Evolutionary conservation across 2,888 invertebrate genomes (phyloP), one percentile per base, ranked within the genome.

Genomic region (Morpho deidamia): DNA sequence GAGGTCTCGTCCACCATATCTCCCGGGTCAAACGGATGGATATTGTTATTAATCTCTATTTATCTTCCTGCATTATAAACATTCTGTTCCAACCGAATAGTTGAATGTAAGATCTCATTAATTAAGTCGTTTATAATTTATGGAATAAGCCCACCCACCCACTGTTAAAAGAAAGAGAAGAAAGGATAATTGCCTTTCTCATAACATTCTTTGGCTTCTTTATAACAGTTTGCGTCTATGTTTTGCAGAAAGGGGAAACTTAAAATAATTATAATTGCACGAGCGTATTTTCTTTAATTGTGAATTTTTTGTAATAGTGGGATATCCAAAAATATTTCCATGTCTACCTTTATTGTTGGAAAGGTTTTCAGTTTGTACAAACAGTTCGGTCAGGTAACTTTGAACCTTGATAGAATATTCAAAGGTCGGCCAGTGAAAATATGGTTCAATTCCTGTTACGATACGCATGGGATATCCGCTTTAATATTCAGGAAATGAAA

Each of bases 401-500:
- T 79, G 78, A 78, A 74, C 74, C 72, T 73, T 74, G 71, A 83
- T 86, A 78, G 78, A 85, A 86, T 84, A 86, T 86, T 85, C 81
- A 84, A 77, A 78, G 78, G 80, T 71, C 68, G 69, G 76, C 71
- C 75, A 11, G 78, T 76, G 72, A 78, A 85, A 85, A 85, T 83
- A 84, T 83, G 76, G 75, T 74, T 77, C 80, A 82, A 84, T 83
- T 80, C 81, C 73, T 67, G 70, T 68, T 66, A 68, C 76, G 81
- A 76, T 72, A 74, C 80, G 66, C 67, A 69, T 69, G 76, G 79
- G 79, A 78, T 81, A 83, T 76, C 72, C 71, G 69, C 70, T 85
- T 83, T 83, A 83, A 81, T 84, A 85, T 86, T 83, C 82, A 78
- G 70, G 71, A 81, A 76, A 82, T 85, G 83, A 86, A 84, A 84